Base-by-base conservation (phyloP, 2,113 vertebrate species). In the Ctenodactylus gundi region DNA sequence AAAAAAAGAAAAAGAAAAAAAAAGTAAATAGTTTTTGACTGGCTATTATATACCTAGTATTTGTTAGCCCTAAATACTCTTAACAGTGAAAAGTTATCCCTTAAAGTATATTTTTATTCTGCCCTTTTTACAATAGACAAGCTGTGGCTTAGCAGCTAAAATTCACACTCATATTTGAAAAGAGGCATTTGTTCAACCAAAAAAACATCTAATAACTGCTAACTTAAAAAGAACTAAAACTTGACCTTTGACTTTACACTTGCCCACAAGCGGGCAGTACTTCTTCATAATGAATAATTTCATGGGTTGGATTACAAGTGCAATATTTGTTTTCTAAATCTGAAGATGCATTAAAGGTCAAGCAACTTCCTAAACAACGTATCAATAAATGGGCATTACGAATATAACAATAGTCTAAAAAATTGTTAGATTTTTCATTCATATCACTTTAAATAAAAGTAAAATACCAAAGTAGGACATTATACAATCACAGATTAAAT, bases 381-480 rank as follows among this genome's bases (percentile, higher is more conserved):
- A 83, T 58, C 39, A 77, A 73, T 14, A 90, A 78, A 70, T 86
- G 57, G 39, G 62, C 82, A 95, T 53, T 68, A 82, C 55, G 55
- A 90, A 57, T 27, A 90, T 0, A 72, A 3, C 44, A 68, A 76
- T 1, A 90, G 39, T 70, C 21, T 60, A 90, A 53, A 27, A 93
- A 36, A 85, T 34, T 84, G 90, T 96, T 46, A 72, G 4, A 87
- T 44, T 93, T 96, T 89, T 94, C 60, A 75, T 46, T 96, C 29
- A 44, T 29, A 82, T 94, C 39, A 73, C 46, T 75, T 94, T 76
- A 94, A 92, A 62, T 21, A 34, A 55, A 75, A n/a, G n/a, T n/a
- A n/a, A n/a, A n/a, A n/a, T n/a, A n/a, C n/a, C n/a, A n/a, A n/a
- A n/a, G n/a, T n/a, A n/a, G n/a, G n/a, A n/a, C n/a, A n/a, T n/a